Evolutionary conservation across 2,797 vertebrate genomes (phyloP), one percentile per base, ranked within the genome.

Genomic region (Sphenodon punctatus): DNA sequence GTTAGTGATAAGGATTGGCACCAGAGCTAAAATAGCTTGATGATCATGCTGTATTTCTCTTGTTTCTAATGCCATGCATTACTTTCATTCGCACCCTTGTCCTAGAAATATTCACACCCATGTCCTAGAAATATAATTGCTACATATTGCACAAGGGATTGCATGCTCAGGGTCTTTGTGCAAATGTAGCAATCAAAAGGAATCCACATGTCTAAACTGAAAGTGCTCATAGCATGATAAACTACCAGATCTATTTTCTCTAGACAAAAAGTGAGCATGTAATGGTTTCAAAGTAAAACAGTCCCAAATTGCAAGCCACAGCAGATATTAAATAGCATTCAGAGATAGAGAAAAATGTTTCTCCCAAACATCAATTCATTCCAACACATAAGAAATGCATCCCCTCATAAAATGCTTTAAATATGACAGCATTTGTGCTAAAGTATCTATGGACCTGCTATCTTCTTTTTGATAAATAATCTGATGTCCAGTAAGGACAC

Each of bases 381-480:
- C 2, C 9, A 58, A 69, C 3, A 34, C 25, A 16, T 71, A 77
- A 27, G 1, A 1, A 75, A 56, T 25, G 17, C 3, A 20, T 51
- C 41, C 1, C 36, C 78, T 27, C 32, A 61, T 22, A 22, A 67
- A n/a, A 23, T 19, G 4, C 48, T 46, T 75, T 34, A 30, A 8
- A 42, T 22, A 22, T 48, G 64, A 27, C 0, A 51, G 1, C 63
- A 32, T 48, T 78, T 71, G 13, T 10, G 27, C 78, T 4, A 87
- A 80, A 63, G 48, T 7, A 41, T 43, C 7, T 64, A 36, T 22
- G 12, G 7, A 41, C 66, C 67, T 73, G 55, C 55, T 51, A 22
- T 42, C 63, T 86, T 78, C 4, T 65, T 27, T 73, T 78, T 74
- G 17, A 66, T 80, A 84, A 80, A 6, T 41, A 48, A 60, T 67